Percentiles rank a stretch among this genome's conserved stretches.
Evolutionary conservation across 64 coral and sea anemone species (phyloP).

Genomic region (Montipora foliosa): DNA sequence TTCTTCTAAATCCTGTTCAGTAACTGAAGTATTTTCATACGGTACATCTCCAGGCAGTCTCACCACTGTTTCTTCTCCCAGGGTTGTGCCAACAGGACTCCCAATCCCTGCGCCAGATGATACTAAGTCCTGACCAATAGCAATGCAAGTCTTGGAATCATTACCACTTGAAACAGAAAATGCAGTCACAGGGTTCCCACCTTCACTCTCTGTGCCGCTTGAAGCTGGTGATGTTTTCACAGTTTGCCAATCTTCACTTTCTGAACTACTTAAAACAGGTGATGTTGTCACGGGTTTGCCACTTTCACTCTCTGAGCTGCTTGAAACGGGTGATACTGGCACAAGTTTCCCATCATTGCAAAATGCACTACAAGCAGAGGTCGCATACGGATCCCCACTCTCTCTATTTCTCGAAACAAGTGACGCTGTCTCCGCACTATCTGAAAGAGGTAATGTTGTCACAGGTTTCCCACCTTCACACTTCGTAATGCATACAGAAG

Average conservation of each 20-base stretch:
- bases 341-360: background rate
- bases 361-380: background rate
- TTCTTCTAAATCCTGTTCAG: background rate
- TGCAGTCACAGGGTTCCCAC: no score
- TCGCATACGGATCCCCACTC: background rate
- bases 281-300: background rate
- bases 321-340: background rate
- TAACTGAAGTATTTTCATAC: background rate
- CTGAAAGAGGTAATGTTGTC: background rate
- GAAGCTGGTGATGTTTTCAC: no score
- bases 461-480: background rate
- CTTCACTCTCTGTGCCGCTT: no score
- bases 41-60: background rate
- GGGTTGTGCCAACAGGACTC: background rate
- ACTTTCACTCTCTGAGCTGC: background rate
- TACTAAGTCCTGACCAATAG: background rate
- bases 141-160: background rate
- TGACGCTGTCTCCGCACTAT: background rate
- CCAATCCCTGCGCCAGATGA: background rate
- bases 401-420: background rate
- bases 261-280: background rate
- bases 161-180: background rate
- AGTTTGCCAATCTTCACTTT: no score
- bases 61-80: constrained; percentile 2
- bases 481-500: background rate